Evolutionary conservation across 2,797 vertebrate genomes (phyloP).

Genomic region (Falco naumanni): DNA sequence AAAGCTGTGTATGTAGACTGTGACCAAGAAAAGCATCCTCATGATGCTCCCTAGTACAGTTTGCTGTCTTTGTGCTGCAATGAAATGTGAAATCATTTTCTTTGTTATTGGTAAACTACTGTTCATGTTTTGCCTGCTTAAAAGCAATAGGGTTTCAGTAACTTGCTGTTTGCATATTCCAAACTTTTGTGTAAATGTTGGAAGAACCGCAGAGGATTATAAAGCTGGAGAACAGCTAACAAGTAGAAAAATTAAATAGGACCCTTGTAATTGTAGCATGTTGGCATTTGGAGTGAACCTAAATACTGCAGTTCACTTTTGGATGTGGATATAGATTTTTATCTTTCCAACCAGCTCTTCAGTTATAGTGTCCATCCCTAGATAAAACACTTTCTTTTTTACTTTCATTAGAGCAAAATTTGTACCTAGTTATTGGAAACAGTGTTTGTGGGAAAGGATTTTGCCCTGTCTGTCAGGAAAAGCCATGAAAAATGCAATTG

Average conservation of each 20-base stretch:
- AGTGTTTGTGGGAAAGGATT: background rate
- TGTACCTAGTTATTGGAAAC: background rate
- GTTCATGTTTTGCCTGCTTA: background rate
- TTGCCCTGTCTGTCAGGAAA: background rate
- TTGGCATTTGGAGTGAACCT: background rate
- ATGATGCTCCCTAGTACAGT: background rate
- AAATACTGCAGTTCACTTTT: background rate
- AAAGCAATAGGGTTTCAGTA: background rate
- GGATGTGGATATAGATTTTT: background rate
- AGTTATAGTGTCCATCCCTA: background rate
- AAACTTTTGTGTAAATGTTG: background rate
- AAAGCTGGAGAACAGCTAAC: background rate
- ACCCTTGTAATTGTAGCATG: background rate
- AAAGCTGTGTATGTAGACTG: background rate
- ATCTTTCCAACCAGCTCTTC: background rate
- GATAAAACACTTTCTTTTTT: background rate
- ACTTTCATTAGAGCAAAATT: background rate
- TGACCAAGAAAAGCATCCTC: background rate
- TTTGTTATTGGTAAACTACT: background rate
- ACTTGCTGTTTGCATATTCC: background rate
- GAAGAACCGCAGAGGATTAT: background rate
- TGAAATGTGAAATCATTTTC: background rate
- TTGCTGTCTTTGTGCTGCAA: background rate
- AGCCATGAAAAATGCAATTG: background rate
- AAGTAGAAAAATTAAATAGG: background rate